phyloP scores from a whole-genome alignment of 2,888 invertebrate species.

The Cyclophora punctaria region DNA sequence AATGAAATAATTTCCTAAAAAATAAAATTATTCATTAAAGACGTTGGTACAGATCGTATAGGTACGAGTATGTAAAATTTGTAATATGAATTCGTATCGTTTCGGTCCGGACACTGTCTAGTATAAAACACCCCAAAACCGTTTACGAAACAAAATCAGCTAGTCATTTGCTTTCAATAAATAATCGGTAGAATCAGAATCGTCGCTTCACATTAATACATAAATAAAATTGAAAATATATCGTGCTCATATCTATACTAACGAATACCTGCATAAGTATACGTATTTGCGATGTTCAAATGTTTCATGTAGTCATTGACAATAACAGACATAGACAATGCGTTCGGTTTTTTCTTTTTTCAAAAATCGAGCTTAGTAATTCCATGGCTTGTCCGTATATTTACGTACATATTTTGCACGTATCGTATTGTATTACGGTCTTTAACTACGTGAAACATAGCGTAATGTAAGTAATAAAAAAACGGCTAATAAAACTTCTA shows the following conservation, averaged over 20 bases:
- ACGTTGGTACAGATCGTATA: too few species aligned
- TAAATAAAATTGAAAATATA: slow-evolving; percentile 19
- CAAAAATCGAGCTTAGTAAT: too few species aligned
- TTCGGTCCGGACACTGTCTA: too few species aligned
- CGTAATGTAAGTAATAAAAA: slow-evolving; percentile 23
- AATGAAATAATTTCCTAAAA: too few species aligned
- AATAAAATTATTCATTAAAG: too few species aligned
- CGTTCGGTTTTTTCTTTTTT: too few species aligned
- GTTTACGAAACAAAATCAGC: slow-evolving; percentile 5
- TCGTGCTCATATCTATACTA: slow-evolving; percentile 26
- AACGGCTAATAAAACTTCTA: slow-evolving; percentile 28
- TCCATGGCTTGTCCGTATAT: too few species aligned
- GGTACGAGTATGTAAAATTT: too few species aligned
- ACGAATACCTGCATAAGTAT: slow-evolving; percentile 29
- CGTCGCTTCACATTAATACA: slow-evolving; percentile 19
- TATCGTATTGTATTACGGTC: background rate
- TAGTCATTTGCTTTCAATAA: slow-evolving; percentile 28
- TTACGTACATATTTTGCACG: too few species aligned
- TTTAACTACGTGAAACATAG: slow-evolving; percentile 22
- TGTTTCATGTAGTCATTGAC: slow-evolving; percentile 16
- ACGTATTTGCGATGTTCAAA: slow-evolving; percentile 24
- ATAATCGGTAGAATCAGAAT: slow-evolving; percentile 13
- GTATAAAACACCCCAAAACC: too few species aligned
- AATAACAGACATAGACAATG: too few species aligned
- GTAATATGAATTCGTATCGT: too few species aligned